Evolutionary conservation across 2,797 vertebrate genomes (phyloP).

Genomic region (Poecilia wingei): DNA sequence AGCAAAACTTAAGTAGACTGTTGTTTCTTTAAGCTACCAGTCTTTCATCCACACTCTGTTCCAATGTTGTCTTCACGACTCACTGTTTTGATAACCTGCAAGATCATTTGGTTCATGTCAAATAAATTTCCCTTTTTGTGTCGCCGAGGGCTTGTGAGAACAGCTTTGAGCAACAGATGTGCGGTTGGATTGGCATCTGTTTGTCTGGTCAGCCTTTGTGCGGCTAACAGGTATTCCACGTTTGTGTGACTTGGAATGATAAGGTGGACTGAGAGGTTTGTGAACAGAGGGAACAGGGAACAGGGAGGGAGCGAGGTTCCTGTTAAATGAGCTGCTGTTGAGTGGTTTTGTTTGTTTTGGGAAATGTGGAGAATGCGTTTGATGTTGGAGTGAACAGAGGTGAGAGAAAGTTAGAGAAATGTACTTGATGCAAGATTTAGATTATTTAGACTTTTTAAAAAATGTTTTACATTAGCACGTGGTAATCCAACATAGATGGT

Average conservation of each 20-base stretch:
- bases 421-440: slow-evolving; percentile 12
- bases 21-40: slow-evolving; percentile 25
- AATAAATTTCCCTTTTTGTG: background rate
- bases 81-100: slow-evolving; percentile 36
- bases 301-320: slow-evolving; percentile 29
- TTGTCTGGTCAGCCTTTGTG: background rate
- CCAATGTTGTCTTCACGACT: slow-evolving; percentile 27
- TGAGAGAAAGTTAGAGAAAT: slow-evolving; percentile 17
- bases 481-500: background rate
- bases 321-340: slow-evolving; percentile 52
- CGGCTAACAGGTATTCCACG: slow-evolving; percentile 9
- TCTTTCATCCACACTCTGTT: slow-evolving; percentile 14
- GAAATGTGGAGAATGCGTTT: slow-evolving; percentile 76
- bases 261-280: slow-evolving; percentile 26
- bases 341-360: slow-evolving; percentile 62
- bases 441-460: background rate
- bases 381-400: slow-evolving; percentile 53
- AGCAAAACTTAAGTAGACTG: slow-evolving; percentile 35
- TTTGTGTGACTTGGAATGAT: slow-evolving; percentile 34
- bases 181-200: background rate
- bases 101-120: slow-evolving; percentile 9
- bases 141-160: slow-evolving; percentile 1
- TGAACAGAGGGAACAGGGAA: slow-evolving; percentile 22
- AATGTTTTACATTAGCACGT: background rate
- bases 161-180: slow-evolving; percentile 2